phyloP scores from a whole-genome alignment of 1,140 invertebrate genomes.

The Stenopsyche tienmushanensis region DNA sequence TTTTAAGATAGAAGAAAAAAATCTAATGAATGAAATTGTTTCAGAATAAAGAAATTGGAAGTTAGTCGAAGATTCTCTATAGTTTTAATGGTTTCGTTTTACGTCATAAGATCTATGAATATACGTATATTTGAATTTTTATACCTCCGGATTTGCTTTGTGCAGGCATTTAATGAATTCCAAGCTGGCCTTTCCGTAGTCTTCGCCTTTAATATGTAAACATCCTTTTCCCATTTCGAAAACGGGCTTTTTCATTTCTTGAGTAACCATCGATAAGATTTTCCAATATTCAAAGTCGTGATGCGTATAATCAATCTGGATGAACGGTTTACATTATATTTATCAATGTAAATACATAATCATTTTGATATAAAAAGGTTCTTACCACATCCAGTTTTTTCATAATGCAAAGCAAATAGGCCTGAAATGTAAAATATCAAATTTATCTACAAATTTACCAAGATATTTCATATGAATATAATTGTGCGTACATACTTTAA shows the following conservation, averaged over 20 bases:
- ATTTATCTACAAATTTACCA: not conserved
- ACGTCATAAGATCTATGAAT: too few relatives aligned
- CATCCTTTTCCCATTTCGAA: conserved; percentile 37
- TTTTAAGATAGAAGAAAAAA: too few relatives aligned
- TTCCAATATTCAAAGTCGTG: conserved; percentile 42
- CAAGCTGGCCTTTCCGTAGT: conserved; percentile 30
- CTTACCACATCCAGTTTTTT: conserved; percentile 36
- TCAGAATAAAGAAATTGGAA: too few relatives aligned
- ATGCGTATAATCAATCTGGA: conserved; percentile 34
- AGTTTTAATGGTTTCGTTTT: too few relatives aligned
- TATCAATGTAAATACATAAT: not conserved
- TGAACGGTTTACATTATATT: not conserved
- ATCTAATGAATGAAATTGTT: too few relatives aligned
- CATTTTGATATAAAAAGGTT: not conserved
- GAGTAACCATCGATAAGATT: conserved; percentile 30
- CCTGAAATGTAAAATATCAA: conserved; percentile 25
- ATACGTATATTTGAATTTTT: too few relatives aligned
- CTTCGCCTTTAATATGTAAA: conserved; percentile 32
- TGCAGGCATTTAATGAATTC: conserved; percentile 35
- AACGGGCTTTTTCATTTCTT: conserved; percentile 35
- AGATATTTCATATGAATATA: conserved; percentile 3
- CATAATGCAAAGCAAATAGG: conserved; percentile 36
- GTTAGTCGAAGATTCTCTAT: too few relatives aligned
- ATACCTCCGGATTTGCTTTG: conserved; percentile 35
- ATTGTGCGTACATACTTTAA: conserved; percentile 22